A percentile compares a stretch with the other conserved stretches of the same genome.
phyloP scores from a whole-genome alignment of 2,113 vertebrate genomes.

The Callopanchax toddi region DNA sequence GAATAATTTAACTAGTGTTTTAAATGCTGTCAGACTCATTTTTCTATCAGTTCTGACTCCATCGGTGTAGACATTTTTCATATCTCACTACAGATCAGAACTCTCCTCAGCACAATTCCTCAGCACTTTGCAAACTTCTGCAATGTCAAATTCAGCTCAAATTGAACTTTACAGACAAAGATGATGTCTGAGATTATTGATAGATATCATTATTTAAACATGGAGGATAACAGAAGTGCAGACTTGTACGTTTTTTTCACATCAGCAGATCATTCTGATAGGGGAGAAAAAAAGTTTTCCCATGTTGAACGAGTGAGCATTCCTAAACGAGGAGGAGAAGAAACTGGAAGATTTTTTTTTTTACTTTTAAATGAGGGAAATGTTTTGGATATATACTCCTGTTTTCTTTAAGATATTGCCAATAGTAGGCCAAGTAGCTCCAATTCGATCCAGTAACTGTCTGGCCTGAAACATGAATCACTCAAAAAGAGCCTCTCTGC shows the following conservation, averaged over 20 bases:
- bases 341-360: conserved; percentile 48
- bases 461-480: conserved; percentile 40
- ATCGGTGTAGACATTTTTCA: not conserved
- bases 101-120: conserved; percentile 24
- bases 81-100: conserved; percentile 16
- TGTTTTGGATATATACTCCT: conserved; percentile 44
- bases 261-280: conserved; percentile 69
- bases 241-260: conserved; percentile 57
- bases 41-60: conserved; percentile 8
- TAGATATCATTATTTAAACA: conserved; percentile 72
- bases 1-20: not conserved
- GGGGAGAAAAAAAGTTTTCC: conserved; percentile 25
- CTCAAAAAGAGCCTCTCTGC: conserved; percentile 26
- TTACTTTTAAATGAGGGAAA: conserved; percentile 54
- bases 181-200: conserved; percentile 63
- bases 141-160: conserved; percentile 57
- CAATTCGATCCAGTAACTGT: conserved; percentile 15
- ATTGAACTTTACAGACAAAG: conserved; percentile 54
- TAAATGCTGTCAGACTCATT: conserved; percentile 4
- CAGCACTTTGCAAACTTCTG: conserved; percentile 43
- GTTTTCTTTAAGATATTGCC: conserved; percentile 54
- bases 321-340: conserved; percentile 34
- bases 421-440: conserved; percentile 45
- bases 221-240: conserved; percentile 53
- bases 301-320: conserved; percentile 3